These are phyloP conservation scores for Hypanus sabinus DNA, from an alignment of 2,113 vertebrate species.

Conservation along the genomic window DNA sequence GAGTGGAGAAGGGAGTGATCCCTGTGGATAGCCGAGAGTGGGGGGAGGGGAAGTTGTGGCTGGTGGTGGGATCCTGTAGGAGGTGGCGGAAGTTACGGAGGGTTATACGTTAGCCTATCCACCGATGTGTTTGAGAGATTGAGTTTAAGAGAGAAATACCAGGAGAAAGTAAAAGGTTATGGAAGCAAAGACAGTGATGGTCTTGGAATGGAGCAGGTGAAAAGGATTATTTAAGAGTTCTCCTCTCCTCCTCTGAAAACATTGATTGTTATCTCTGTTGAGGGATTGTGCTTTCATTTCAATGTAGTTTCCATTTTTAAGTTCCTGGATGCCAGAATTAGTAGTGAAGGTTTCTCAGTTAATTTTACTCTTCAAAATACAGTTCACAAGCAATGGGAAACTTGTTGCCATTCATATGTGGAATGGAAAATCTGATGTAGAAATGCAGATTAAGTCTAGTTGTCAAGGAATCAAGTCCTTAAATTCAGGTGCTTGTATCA, in stretches of 20 bases:
- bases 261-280: no score
- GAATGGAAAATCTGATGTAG: not conserved
- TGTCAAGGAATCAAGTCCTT: not conserved
- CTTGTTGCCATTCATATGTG: not conserved
- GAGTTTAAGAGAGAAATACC: not conserved
- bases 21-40: no score
- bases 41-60: no score
- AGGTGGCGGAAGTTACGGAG: no score
- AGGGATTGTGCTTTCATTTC: not conserved
- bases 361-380: constrained; percentile 62
- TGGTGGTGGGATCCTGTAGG: no score
- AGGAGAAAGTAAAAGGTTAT: not conserved
- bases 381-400: not conserved
- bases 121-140: no score
- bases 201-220: not conserved
- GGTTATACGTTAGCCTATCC: no score
- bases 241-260: no score
- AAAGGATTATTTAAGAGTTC: no score
- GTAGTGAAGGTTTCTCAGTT: constrained; percentile 80
- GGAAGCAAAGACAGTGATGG: not conserved
- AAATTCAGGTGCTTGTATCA: not conserved
- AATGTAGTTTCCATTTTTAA: not conserved
- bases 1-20: no score
- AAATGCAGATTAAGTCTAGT: not conserved
- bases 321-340: constrained; percentile 64